phyloP scores from a whole-genome alignment of 2,888 invertebrate genomes.

The Oscheius onirici region DNA sequence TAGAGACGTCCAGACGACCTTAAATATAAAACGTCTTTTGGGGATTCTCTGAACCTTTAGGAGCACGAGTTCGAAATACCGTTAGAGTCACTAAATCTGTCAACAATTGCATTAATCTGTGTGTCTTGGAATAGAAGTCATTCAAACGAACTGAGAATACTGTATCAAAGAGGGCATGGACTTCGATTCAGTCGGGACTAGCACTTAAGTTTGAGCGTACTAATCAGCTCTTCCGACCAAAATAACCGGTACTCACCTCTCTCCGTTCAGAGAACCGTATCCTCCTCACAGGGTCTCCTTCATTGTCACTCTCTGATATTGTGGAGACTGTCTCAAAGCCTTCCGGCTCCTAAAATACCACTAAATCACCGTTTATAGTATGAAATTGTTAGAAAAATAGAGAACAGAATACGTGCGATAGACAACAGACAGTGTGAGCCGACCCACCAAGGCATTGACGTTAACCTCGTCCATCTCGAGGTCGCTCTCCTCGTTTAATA shows the following conservation, averaged over 20 bases:
- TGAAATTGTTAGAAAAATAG: background rate
- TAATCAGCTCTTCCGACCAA: too few species aligned
- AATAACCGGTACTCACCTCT: too few species aligned
- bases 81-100: too few species aligned
- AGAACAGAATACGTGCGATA: background rate
- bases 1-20: too few species aligned
- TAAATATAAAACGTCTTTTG: too few species aligned
- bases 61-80: too few species aligned
- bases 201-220: too few species aligned
- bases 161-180: background rate
- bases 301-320: constrained; percentile 47
- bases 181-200: too few species aligned
- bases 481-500: constrained; percentile 19
- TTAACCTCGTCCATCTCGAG: constrained; percentile 23
- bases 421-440: constrained; percentile 13
- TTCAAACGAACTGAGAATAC: too few species aligned
- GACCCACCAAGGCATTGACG: constrained; percentile 20
- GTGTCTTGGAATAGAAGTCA: too few species aligned
- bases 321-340: constrained; percentile 52
- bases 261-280: constrained; percentile 46
- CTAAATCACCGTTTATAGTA: background rate
- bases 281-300: constrained; percentile 30
- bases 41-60: too few species aligned
- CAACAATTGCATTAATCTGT: too few species aligned
- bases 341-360: constrained; percentile 39